Evolutionary conservation across 1,140 invertebrate species (phyloP).

Genomic region (Drosophila subpulchrella): DNA sequence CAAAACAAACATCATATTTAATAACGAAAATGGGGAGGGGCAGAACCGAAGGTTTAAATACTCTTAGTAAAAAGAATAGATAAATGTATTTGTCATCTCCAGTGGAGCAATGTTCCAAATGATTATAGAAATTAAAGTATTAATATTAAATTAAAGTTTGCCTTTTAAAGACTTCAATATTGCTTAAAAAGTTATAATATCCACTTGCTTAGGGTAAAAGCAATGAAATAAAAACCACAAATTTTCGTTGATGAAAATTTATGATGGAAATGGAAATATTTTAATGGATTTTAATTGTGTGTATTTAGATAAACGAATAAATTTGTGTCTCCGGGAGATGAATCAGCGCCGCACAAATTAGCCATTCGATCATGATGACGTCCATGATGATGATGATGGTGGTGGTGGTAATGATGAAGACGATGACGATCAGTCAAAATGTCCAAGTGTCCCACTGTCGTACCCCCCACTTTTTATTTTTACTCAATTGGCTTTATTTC

Average conservation of each 20-base stretch:
- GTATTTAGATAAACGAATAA: conserved; percentile 66
- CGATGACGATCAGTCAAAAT: conserved; percentile 20
- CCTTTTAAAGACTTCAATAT: no score
- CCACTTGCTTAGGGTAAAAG: background rate
- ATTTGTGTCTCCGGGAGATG: conserved; percentile 49
- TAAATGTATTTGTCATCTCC: background rate
- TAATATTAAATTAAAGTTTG: no score
- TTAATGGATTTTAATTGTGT: conserved; percentile 76
- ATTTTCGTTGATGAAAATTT: conserved; percentile 31
- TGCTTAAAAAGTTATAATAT: background rate
- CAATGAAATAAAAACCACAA: background rate
- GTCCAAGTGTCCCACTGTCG: conserved; percentile 19
- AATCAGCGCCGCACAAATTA: conserved; percentile 48
- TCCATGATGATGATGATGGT: background rate
- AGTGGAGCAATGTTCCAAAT: no score
- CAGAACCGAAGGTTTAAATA: background rate
- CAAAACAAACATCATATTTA: conserved; percentile 36
- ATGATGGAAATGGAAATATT: conserved; percentile 37
- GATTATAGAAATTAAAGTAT: no score
- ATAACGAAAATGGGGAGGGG: conserved; percentile 10
- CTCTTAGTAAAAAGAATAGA: background rate
- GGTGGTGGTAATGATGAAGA: background rate
- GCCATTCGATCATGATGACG: conserved; percentile 11
- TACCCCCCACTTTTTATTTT: conserved; percentile 13
- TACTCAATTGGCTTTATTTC: conserved; percentile 56